Base-by-base conservation (phyloP, 2,888 invertebrate genomes). In the Fragum whitleyi region DNA sequence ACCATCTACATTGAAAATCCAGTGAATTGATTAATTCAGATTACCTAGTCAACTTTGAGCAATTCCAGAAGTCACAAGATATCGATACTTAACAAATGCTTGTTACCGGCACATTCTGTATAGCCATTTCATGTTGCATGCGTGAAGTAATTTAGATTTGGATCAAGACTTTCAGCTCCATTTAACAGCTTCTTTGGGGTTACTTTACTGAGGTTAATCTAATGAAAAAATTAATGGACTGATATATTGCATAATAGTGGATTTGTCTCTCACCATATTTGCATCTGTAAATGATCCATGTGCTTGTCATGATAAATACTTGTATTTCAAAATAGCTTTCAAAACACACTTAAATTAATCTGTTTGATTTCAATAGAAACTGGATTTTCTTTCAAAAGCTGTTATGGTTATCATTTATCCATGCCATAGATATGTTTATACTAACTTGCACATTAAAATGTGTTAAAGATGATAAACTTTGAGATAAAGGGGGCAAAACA, bases 381-480 rank as follows among this genome's bases (percentile, higher is more conserved):
- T 36, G 3, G 32, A 36, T 6, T 36, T 9, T 6, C 5, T 36
- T 9, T 36, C 5, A 36, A 36, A 36, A 6, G 32, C 3, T 36
- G 3, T 36, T 36, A 9, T 36, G 32, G 32, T 9, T 47, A 3
- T 47, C 47, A 47, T 47, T 47, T 47, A 3, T 14, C n/a, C 3
- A 47, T 47, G 47, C 19, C 47, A 47, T 16, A 47, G 47, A 47
- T 47, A 47, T 47, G 47, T 47, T 47, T 47, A 47, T 47, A 47
- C 47, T 47, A 47, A 47, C 47, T 47, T 47, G 47, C 47, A 47
- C 47, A 47, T 47, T 47, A 47, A 47, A 47, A 47, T 47, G 47
- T 47, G 47, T 47, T 47, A 47, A 47, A n/a, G n/a, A 47, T 19
- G 47, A 47, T 47, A 47, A 47, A 47, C 47, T 47, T 47, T 19